Evolutionary conservation across 2,797 vertebrate species (phyloP).

Genomic region (Cynodonichthys magdalenae): DNA sequence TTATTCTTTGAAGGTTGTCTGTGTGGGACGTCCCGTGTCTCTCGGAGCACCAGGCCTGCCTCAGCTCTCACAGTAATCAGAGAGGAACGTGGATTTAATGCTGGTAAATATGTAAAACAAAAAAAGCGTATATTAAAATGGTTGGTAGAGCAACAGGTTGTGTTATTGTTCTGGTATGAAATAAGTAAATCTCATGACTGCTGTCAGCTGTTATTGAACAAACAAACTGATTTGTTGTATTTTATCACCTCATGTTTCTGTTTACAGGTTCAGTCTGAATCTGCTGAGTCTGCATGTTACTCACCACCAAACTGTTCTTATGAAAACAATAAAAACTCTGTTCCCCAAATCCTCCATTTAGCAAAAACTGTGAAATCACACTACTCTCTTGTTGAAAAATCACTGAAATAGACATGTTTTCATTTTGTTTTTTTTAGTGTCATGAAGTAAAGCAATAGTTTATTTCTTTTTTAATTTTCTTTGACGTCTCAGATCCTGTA

Average conservation of each 20-base stretch:
- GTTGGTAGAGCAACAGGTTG: slow-evolving; percentile 1
- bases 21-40: too few relatives aligned
- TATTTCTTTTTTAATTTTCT: too few relatives aligned
- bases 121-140: background rate
- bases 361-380: background rate
- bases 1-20: too few relatives aligned
- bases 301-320: background rate
- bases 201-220: background rate
- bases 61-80: too few relatives aligned
- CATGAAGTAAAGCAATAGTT: too few relatives aligned
- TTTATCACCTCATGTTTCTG: too few relatives aligned
- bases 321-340: background rate
- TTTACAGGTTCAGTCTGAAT: background rate
- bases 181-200: background rate
- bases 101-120: too few relatives aligned
- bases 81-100: too few relatives aligned
- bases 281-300: background rate
- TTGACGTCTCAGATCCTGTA: too few relatives aligned
- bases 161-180: background rate
- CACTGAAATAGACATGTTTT: too few relatives aligned
- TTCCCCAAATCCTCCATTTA: background rate
- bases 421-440: too few relatives aligned
- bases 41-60: too few relatives aligned
- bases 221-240: background rate
- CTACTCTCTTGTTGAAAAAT: background rate